Evolutionary conservation across 2,797 vertebrate species (phyloP).

Genomic region (Myotis vivesi): DNA sequence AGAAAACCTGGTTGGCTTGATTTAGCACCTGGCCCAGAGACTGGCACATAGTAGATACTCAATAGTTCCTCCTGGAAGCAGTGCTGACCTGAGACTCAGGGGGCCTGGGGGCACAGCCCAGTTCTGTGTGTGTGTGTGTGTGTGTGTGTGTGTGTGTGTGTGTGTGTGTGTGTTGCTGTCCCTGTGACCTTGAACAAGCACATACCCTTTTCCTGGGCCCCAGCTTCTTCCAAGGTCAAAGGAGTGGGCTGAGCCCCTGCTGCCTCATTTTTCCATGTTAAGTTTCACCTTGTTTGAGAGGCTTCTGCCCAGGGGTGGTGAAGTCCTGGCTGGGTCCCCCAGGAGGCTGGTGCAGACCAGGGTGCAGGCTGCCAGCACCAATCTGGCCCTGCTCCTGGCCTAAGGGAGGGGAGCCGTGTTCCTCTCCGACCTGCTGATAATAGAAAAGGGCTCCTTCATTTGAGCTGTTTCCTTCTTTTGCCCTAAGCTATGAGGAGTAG

Average conservation of each 20-base stretch:
- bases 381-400: constrained; percentile 75
- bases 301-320: not conserved
- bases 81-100: not conserved
- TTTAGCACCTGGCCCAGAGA: not conserved
- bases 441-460: constrained; percentile 87
- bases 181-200: not conserved
- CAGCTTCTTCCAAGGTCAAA: not conserved
- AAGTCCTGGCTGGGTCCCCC: not conserved
- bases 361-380: not conserved
- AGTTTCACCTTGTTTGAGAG: not conserved
- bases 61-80: not conserved
- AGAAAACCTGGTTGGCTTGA: not conserved
- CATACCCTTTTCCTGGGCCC: not conserved
- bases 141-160: not conserved
- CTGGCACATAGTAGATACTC: not conserved
- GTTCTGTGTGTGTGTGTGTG: no score
- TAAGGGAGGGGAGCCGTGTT: constrained; percentile 84
- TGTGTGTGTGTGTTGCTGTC: not conserved
- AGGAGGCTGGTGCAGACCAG: not conserved
- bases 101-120: no score
- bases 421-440: constrained; percentile 88
- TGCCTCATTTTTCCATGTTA: not conserved
- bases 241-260: not conserved
- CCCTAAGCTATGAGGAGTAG: constrained; percentile 88
- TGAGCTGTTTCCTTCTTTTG: constrained; percentile 86